These are phyloP conservation scores for Elmis aenea DNA, from an alignment of 2,888 invertebrate species.

Conservation along the genomic window DNA sequence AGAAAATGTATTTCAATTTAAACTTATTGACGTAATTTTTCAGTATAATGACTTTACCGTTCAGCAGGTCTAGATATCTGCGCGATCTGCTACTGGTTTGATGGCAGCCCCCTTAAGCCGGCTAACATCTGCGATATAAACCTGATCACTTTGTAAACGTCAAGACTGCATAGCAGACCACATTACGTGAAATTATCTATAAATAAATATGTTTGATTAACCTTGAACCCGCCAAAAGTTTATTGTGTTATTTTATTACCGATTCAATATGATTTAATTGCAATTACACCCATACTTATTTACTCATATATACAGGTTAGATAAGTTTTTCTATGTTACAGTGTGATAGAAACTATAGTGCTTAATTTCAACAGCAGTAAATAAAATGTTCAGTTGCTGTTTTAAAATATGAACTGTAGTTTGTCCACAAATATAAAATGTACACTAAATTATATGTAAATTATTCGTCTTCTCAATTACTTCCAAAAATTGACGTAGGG, in stretches of 20 bases:
- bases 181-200: constrained; percentile 39
- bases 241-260: background rate
- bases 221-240: constrained; percentile 6
- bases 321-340: too few species aligned
- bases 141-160: constrained; percentile 40
- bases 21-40: constrained; percentile 38
- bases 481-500: too few species aligned
- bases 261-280: background rate
- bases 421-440: too few species aligned
- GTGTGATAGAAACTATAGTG: too few species aligned
- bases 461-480: too few species aligned
- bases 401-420: too few species aligned
- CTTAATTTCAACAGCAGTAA: too few species aligned
- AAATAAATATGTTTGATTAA: constrained; percentile 8
- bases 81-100: constrained; percentile 38
- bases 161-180: constrained; percentile 37
- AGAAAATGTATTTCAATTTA: constrained; percentile 37
- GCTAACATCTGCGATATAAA: constrained; percentile 27
- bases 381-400: too few species aligned
- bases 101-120: constrained; percentile 27
- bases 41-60: constrained; percentile 36
- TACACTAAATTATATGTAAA: too few species aligned
- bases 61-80: constrained; percentile 28
- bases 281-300: too few species aligned
- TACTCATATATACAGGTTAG: too few species aligned